Percentiles rank a stretch among this genome's conserved stretches.
phyloP scores from a whole-genome alignment of 2,797 vertebrate genomes.

The Myiothlypis chrysogaster region DNA sequence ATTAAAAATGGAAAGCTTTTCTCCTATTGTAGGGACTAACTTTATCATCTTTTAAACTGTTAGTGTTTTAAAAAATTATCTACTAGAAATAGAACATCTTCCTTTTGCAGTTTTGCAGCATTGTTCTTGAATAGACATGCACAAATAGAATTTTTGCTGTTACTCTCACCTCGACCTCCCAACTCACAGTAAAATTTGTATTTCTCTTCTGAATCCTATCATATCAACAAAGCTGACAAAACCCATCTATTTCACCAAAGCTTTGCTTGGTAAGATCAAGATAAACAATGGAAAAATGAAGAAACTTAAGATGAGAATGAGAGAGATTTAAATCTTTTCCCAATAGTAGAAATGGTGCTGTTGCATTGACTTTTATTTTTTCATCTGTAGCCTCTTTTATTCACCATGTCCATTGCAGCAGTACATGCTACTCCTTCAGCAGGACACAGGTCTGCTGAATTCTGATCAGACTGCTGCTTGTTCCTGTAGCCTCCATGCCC shows the following conservation, averaged over 20 bases:
- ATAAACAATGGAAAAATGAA: not conserved
- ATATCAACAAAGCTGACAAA: not conserved
- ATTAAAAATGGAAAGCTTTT: not conserved
- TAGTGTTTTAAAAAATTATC: not conserved
- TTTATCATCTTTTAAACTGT: not conserved
- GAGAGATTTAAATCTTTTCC: not conserved
- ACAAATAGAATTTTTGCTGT: not conserved
- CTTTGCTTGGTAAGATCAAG: not conserved
- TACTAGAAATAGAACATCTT: not conserved
- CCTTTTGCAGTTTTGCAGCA: not conserved
- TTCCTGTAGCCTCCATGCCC: not conserved
- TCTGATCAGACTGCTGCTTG: not conserved
- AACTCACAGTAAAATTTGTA: not conserved
- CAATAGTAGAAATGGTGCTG: too few relatives aligned
- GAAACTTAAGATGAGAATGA: not conserved
- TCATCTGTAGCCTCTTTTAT: not conserved
- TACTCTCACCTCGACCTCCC: not conserved
- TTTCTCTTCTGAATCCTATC: not conserved
- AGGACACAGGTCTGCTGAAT: not conserved
- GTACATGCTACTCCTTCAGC: not conserved
- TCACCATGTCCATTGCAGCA: not conserved
- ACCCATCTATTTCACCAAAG: not conserved
- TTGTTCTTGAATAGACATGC: not conserved
- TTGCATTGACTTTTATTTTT: not conserved
- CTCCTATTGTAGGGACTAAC: not conserved